These are phyloP conservation scores for Engraulis encrasicolus DNA, from an alignment of 2,113 vertebrate species.

Conservation along the genomic window DNA sequence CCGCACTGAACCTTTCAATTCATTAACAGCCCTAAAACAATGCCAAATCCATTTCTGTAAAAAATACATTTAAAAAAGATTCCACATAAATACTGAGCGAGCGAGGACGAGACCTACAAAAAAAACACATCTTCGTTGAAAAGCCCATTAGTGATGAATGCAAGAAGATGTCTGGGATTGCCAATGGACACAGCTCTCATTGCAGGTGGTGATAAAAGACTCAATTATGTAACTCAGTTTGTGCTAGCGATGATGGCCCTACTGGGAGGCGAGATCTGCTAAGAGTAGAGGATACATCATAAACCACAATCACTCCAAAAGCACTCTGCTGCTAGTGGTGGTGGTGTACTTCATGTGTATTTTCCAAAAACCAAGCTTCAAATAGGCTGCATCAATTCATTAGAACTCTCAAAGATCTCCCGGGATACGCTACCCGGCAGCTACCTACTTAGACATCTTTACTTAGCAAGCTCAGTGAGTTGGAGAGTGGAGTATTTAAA, in stretches of 20 bases:
- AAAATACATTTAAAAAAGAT: too few species aligned
- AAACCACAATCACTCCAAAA: background rate
- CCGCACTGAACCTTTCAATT: too few species aligned
- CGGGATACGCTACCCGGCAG: background rate
- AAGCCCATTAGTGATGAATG: constrained; percentile 59
- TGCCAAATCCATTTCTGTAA: background rate
- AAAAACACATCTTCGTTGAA: constrained; percentile 50
- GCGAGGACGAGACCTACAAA: background rate
- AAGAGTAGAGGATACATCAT: background rate
- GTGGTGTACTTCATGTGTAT: background rate
- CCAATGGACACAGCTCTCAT: constrained; percentile 35
- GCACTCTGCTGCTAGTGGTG: background rate
- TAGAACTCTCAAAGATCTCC: background rate
- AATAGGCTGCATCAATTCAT: background rate
- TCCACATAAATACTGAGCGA: background rate
- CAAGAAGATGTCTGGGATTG: constrained; percentile 14
- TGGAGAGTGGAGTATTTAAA: background rate
- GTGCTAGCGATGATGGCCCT: constrained; percentile 52
- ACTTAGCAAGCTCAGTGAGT: background rate
- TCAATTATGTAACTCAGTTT: constrained; percentile 70
- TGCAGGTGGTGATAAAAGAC: constrained; percentile 58
- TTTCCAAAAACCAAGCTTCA: background rate
- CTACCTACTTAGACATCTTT: background rate
- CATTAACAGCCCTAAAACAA: background rate
- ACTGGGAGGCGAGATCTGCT: constrained; percentile 41